Conservation (phyloP, 1,140 invertebrate genomes). For the Lutraria rhynchaena region DNA sequence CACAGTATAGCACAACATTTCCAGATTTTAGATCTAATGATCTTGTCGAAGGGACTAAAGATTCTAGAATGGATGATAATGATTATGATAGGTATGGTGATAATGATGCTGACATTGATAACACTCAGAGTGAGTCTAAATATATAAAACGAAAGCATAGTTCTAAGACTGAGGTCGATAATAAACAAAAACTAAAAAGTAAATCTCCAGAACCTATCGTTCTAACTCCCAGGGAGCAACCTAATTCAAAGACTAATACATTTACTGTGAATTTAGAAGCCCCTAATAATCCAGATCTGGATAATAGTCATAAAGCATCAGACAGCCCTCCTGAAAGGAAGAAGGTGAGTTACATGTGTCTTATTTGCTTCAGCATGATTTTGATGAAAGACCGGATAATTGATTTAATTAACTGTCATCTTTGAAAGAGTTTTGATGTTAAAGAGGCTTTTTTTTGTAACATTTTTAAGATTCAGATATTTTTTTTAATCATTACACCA, state of each 20-base stretch:
- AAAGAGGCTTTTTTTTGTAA: neutral
- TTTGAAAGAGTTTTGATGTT: neutral
- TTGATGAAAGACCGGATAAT: too few species aligned
- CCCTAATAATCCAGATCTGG: constrained; percentile 52
- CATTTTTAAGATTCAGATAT: neutral
- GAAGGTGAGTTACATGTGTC: constrained; percentile 68
- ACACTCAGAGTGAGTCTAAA: constrained; percentile 66
- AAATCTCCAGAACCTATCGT: constrained; percentile 44
- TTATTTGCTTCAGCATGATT: too few species aligned
- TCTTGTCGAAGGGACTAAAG: constrained; percentile 56
- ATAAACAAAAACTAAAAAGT: constrained; percentile 40
- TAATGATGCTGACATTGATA: constrained; percentile 44
- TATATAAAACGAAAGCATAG: constrained; percentile 65
- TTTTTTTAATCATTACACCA: too few species aligned
- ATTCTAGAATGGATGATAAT: constrained; percentile 47
- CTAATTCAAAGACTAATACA: constrained; percentile 58
- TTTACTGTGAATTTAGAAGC: constrained; percentile 73
- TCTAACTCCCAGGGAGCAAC: constrained; percentile 33
- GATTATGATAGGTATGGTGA: constrained; percentile 37
- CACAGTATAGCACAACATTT: constrained; percentile 71
- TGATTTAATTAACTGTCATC: too few species aligned
- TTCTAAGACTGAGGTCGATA: constrained; percentile 47
- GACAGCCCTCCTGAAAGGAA: constrained; percentile 69
- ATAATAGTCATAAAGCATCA: constrained; percentile 52
- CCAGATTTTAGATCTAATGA: constrained; percentile 70